Conservation (phyloP, 2,888 invertebrate genomes). For the Sinelater perroti region DNA sequence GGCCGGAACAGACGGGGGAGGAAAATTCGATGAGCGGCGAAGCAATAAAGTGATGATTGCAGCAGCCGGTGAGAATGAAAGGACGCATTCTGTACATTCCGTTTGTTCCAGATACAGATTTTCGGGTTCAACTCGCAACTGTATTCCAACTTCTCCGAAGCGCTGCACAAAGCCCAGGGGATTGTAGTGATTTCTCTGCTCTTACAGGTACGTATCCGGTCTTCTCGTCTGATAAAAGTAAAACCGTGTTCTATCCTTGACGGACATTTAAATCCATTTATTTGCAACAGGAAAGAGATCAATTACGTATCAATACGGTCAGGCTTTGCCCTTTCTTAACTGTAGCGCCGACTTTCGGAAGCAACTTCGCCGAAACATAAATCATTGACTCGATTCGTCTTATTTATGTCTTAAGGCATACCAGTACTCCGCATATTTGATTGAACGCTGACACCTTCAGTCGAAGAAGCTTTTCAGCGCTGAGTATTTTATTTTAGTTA, state of each 20-base stretch:
- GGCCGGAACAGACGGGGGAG: conserved; percentile 54
- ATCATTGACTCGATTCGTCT: no score
- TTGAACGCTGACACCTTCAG: no score
- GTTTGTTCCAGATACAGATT: conserved; percentile 90
- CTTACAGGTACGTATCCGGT: conserved; percentile 78
- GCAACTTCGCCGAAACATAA: no score
- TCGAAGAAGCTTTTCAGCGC: no score
- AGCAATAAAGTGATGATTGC: conserved; percentile 61
- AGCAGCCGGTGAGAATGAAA: conserved; percentile 52
- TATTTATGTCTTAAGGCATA: no score
- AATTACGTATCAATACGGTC: conserved; percentile 31
- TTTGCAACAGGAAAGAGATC: conserved; percentile 27
- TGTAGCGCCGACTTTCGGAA: conserved; percentile 6
- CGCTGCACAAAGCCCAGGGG: conserved; percentile 92
- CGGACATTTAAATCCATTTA: conserved; percentile 39
- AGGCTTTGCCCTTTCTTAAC: conserved; percentile 1
- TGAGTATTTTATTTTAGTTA: no score
- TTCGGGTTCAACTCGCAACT: conserved; percentile 98
- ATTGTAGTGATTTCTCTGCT: conserved; percentile 94
- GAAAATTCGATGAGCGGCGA: conserved; percentile 60
- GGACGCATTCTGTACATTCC: conserved; percentile 50
- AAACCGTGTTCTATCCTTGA: conserved; percentile 34
- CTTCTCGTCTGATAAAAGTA: conserved; percentile 35
- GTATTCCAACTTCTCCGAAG: conserved; percentile 95
- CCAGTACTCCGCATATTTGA: no score